These are phyloP conservation scores for Sthenelais limicola DNA, from an alignment of 2,888 invertebrate species.

Conservation along the genomic window DNA sequence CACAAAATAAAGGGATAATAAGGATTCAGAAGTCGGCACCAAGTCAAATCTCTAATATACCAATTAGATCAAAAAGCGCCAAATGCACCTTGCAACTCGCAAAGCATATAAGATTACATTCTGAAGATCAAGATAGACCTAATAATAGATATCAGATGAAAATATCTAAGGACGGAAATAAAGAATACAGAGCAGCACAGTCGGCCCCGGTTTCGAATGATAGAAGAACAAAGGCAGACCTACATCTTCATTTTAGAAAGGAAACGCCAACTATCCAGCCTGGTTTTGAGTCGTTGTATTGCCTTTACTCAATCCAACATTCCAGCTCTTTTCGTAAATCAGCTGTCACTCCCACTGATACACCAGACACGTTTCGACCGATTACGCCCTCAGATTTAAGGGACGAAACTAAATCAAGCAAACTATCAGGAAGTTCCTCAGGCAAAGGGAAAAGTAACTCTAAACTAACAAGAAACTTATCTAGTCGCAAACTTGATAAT, in stretches of 20 bases:
- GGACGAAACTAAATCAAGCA: no score
- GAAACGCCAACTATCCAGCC: neutral
- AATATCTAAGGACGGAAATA: no score
- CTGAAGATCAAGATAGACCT: no score
- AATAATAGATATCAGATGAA: no score
- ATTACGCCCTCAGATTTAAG: neutral
- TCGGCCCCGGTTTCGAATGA: neutral
- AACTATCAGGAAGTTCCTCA: no score
- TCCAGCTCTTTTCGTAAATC: slow-evolving; percentile 6
- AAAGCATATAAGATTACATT: no score
- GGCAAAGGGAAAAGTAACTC: neutral
- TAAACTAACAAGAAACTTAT: neutral
- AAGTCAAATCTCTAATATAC: no score
- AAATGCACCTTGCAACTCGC: no score
- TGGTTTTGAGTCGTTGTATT: slow-evolving; percentile 7
- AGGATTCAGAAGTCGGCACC: no score
- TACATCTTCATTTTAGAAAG: neutral
- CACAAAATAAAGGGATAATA: no score
- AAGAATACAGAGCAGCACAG: no score
- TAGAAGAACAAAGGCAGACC: neutral
- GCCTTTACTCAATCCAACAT: slow-evolving; percentile 18
- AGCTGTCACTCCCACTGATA: slow-evolving; percentile 2
- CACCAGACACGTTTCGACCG: neutral
- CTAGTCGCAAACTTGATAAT: slow-evolving; percentile 8
- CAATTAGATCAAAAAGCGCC: no score